Evolutionary conservation across 2,797 vertebrate genomes (phyloP), one percentile per base, ranked within the genome.

Genomic region (Sandelia bainsii): DNA sequence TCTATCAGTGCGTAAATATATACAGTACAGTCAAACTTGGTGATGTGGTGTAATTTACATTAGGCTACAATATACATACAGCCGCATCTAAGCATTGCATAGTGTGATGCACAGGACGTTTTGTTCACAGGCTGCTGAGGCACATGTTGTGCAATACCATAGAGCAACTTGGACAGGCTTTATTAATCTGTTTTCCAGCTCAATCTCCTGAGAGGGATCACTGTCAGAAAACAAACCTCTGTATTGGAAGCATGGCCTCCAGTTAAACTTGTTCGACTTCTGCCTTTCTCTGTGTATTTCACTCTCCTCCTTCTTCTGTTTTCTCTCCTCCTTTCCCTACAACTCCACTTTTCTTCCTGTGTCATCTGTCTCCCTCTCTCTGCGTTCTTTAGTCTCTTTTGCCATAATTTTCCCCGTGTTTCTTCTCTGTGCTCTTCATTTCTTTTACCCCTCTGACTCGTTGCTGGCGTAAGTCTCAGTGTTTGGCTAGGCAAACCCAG

Each of bases 221-320:
- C 70, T 91, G 90, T 90, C 91, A 91, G 83, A 91, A 91, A 92
- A 90, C 87, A 91, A 89, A 84, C 75, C 75, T 74, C 85, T 84
- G 82, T 62, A 72, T 86, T 87, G 89, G 79, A 85, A 84, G 79
- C 71, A 32, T 64, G 79, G 86, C 87, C 89, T 87, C 80, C 62
- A 75, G 75, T 90, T 89, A 63, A 85, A 87, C 85, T 83, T 79
- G 75, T 77, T 87, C 72, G 85, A 78, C 89, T 84, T 63, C 73
- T 75, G 70, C 57, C 65, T 82, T 56, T 75, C 77, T 74, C 62
- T 76, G 64, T 69, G 37, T 52, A 49, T 60, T 73, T 88, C 40
- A 48, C 44, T 62, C 45, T 68, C 53, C 14, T 50, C 52, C 52
- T 67, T 19, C 13, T 23, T 22, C 20, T 52, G 11, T 69, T 56